These are phyloP conservation scores for Harpegnathos saltator DNA, from an alignment of 1,140 invertebrate genomes.

Conservation along the genomic window DNA sequence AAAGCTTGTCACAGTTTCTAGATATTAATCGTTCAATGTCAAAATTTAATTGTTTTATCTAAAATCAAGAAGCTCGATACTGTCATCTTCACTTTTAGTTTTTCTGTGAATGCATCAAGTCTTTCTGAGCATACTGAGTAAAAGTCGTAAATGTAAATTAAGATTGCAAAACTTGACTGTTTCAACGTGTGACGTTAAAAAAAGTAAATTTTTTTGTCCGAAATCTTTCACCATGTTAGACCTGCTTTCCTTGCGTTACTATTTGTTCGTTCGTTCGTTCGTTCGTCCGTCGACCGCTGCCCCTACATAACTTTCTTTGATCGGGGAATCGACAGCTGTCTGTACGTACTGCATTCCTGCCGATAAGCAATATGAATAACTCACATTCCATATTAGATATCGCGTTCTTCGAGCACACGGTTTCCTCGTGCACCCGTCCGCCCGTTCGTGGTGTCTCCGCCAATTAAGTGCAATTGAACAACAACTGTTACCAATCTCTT, in stretches of 20 bases:
- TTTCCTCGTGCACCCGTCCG: constrained; percentile 64
- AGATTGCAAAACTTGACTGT: too few relatives aligned
- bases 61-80: too few relatives aligned
- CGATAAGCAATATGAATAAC: constrained; percentile 21
- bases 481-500: constrained; percentile 77
- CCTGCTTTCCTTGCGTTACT: not conserved
- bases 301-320: constrained; percentile 7
- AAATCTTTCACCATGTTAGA: constrained; percentile 12
- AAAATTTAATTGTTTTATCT: too few relatives aligned
- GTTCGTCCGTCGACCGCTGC: not conserved
- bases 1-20: too few relatives aligned
- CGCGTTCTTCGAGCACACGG: constrained; percentile 57
- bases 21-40: too few relatives aligned
- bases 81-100: too few relatives aligned
- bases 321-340: constrained; percentile 1
- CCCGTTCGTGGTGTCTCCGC: constrained; percentile 60
- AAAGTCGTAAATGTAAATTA: too few relatives aligned
- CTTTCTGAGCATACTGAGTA: too few relatives aligned
- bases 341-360: not conserved
- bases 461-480: constrained; percentile 83
- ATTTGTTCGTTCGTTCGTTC: too few relatives aligned
- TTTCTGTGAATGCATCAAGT: too few relatives aligned
- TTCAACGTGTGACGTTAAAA: too few relatives aligned
- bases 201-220: not conserved
- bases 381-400: constrained; percentile 21